Conservation (phyloP, 2,888 invertebrate species). For the Melieria omissa region DNA sequence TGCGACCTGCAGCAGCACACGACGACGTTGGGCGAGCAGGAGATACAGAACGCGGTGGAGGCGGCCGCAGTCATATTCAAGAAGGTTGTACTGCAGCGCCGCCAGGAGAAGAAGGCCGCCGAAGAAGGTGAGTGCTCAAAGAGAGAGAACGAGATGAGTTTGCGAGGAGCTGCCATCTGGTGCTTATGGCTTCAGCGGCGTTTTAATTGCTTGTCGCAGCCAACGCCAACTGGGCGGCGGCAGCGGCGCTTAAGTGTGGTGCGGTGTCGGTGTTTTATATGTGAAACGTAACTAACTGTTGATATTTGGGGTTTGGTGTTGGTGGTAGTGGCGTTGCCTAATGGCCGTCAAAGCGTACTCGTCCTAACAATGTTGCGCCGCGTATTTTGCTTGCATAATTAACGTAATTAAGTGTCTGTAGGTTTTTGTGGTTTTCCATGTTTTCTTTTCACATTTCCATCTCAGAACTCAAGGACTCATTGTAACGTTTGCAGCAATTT, state of each 20-base stretch:
- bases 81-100: slow-evolving; percentile 65
- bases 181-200: too few species aligned
- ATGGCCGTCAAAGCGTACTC: too few species aligned
- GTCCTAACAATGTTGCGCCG: background rate
- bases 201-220: too few species aligned
- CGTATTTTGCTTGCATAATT: slow-evolving; percentile 1
- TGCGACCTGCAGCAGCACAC: slow-evolving; percentile 54
- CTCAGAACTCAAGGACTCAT: too few species aligned
- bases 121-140: slow-evolving; percentile 63
- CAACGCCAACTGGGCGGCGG: too few species aligned
- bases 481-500: too few species aligned
- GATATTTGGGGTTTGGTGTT: background rate
- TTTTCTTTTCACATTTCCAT: too few species aligned
- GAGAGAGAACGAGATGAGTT: too few species aligned
- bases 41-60: slow-evolving; percentile 66
- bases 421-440: too few species aligned
- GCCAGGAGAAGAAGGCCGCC: slow-evolving; percentile 59
- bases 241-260: background rate
- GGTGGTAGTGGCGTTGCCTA: background rate
- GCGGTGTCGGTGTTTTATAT: slow-evolving; percentile 1
- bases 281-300: slow-evolving; percentile 1
- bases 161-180: too few species aligned
- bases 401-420: slow-evolving; percentile 5
- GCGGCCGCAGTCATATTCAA: slow-evolving; percentile 66
- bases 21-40: slow-evolving; percentile 64